Conservation (phyloP, 2,797 vertebrate species). For the Gephyroberyx darwinii region DNA sequence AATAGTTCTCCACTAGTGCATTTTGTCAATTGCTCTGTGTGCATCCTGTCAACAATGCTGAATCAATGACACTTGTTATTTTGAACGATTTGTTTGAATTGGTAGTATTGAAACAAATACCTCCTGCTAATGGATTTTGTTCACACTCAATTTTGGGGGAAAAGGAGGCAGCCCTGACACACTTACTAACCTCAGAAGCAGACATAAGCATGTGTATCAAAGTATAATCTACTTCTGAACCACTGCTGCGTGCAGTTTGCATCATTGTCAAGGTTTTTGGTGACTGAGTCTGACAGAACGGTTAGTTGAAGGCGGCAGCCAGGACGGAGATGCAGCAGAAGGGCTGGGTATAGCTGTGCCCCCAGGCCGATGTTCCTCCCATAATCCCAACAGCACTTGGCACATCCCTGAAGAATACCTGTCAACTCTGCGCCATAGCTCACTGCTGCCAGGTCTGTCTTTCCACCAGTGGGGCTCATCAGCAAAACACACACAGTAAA, state of each 20-base stretch:
- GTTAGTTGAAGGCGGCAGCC: background rate
- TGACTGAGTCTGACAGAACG: background rate
- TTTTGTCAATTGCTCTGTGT: background rate
- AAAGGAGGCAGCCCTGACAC: background rate
- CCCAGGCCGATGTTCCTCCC: constrained; percentile 13
- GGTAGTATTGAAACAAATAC: constrained; percentile 1
- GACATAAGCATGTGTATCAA: background rate
- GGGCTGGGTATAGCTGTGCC: background rate
- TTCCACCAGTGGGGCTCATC: constrained; percentile 32
- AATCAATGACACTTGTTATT: constrained; percentile 7
- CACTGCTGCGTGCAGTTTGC: background rate
- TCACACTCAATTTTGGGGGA: constrained; percentile 1
- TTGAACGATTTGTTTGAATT: background rate
- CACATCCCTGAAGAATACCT: constrained; percentile 49
- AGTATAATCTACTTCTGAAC: background rate
- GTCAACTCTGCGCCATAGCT: constrained; percentile 38
- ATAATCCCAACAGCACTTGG: constrained; percentile 41
- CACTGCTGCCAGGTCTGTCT: constrained; percentile 19
- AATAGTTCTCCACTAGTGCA: background rate
- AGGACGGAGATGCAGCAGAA: constrained; percentile 3
- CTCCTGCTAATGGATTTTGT: constrained; percentile 7
- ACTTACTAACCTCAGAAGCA: background rate
- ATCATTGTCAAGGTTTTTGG: background rate
- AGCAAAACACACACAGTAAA: constrained; percentile 35
- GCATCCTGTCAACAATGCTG: constrained; percentile 9